phyloP scores from a whole-genome alignment of 2,797 vertebrate species.

The Ptychobarbus kaznakovi region DNA sequence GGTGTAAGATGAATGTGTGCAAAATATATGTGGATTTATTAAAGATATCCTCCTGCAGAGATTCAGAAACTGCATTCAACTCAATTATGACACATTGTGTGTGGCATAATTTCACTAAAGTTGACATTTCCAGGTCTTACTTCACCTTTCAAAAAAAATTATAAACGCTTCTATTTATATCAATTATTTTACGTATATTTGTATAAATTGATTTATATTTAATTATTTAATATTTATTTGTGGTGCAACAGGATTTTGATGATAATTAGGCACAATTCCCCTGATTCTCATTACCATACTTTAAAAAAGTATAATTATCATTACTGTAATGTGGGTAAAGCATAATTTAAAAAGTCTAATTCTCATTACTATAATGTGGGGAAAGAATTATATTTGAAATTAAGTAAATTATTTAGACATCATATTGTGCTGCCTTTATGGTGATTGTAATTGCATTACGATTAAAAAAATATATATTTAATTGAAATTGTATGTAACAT shows the following conservation, averaged over 20 bases:
- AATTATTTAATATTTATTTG: too few relatives aligned
- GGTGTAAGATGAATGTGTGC: conserved; percentile 88
- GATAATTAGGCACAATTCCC: too few relatives aligned
- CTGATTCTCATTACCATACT: neutral
- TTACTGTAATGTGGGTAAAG: neutral
- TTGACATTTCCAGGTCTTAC: neutral
- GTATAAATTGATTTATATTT: too few relatives aligned
- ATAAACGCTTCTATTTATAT: too few relatives aligned
- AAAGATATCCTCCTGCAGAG: conserved; percentile 32
- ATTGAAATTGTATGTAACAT: neutral
- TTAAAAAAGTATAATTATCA: neutral
- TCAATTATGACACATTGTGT: neutral
- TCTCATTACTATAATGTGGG: neutral
- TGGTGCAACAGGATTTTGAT: too few relatives aligned
- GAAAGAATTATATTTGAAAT: too few relatives aligned
- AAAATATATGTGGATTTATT: conserved; percentile 67
- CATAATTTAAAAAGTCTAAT: neutral
- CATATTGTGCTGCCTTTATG: neutral
- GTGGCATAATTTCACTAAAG: neutral
- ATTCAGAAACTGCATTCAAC: too few relatives aligned
- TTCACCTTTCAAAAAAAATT: neutral
- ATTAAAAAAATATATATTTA: neutral
- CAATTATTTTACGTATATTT: too few relatives aligned
- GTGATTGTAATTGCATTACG: neutral
- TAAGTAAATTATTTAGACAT: neutral